These are phyloP conservation scores for Bothrops jararaca DNA, from an alignment of 2,113 vertebrate genomes.

Conservation along the genomic window DNA sequence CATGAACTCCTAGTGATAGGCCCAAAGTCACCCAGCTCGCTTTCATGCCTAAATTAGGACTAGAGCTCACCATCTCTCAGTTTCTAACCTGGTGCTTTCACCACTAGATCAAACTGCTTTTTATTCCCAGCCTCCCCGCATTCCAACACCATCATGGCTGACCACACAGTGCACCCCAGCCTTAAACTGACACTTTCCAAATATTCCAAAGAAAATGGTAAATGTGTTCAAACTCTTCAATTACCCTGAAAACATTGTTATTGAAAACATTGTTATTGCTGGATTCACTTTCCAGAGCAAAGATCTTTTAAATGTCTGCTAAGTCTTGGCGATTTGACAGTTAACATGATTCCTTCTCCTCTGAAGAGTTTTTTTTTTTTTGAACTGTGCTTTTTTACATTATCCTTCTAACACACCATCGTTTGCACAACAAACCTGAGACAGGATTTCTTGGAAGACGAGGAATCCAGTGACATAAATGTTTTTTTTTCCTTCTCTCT, in stretches of 20 bases:
- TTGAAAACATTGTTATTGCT: background rate
- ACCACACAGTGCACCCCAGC: background rate
- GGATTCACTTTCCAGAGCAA: background rate
- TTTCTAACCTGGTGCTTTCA: background rate
- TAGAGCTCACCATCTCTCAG: background rate
- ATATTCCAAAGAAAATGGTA: background rate
- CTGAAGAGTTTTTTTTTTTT: background rate
- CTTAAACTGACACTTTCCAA: background rate
- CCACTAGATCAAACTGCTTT: background rate
- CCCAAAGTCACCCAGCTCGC: background rate
- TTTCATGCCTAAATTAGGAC: background rate
- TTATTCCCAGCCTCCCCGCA: background rate
- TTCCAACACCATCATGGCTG: background rate
- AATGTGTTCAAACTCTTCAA: background rate
- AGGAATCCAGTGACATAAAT: background rate
- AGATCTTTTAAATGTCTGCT: background rate
- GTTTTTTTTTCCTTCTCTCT: background rate
- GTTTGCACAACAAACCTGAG: background rate
- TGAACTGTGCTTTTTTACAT: background rate
- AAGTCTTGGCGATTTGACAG: background rate
- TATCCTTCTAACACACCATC: background rate
- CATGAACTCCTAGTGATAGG: background rate
- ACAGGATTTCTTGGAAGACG: background rate
- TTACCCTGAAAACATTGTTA: background rate
- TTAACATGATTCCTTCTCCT: background rate